Base-by-base conservation (phyloP, 2,797 vertebrate genomes). In the Phrynocephalus forsythii region DNA sequence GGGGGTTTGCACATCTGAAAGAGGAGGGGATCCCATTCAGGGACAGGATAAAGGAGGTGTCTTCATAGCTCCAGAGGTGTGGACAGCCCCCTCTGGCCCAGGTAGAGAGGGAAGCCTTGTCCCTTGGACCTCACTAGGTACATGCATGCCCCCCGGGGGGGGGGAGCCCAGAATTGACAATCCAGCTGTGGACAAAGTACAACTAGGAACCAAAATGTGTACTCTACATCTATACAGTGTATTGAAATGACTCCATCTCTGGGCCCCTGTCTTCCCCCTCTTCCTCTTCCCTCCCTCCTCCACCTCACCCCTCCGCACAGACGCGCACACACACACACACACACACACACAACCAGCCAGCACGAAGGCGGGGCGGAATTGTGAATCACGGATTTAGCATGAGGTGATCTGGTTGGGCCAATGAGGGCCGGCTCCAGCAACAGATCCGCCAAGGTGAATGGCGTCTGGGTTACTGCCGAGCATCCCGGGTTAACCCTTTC, bases 321-420 rank as follows among this genome's bases (percentile, higher is more conserved):
- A 56, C 52, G 9, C 52, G 13, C n/a, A n/a, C n/a, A n/a, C 33
- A 33, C 33, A 2, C 2, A 2, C 33, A 2, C 52, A 0, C 28
- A 8, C 44, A 66, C 1, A 28, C 38, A 38, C 38, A 56, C 52
- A 56, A 56, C 73, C 84, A 82, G 81, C 56, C 22, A 79, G 88
- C 90, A 18, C 82, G 28, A 60, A 72, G 79, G 2, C 33, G 38
- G 66, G 2, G 84, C 66, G 75, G 84, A 84, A 87, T 94, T 88
- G 87, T 95, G 92, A 95, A 96, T 92, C 96, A 92, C 86, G 95
- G 97, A 97, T 97, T 96, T 94, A 95, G 94, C 90, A 97, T 99
- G 98, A 98, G 98, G 98, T 99, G 99, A 99, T 98, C 96, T 86
- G 90, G 95, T 94, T 94, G 91, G 92, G 87, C 99, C 99, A 99